Percentiles rank a stretch among this genome's conserved stretches.
Conservation (phyloP, 1,140 invertebrate species). For the Oscheius sp. region DNA sequence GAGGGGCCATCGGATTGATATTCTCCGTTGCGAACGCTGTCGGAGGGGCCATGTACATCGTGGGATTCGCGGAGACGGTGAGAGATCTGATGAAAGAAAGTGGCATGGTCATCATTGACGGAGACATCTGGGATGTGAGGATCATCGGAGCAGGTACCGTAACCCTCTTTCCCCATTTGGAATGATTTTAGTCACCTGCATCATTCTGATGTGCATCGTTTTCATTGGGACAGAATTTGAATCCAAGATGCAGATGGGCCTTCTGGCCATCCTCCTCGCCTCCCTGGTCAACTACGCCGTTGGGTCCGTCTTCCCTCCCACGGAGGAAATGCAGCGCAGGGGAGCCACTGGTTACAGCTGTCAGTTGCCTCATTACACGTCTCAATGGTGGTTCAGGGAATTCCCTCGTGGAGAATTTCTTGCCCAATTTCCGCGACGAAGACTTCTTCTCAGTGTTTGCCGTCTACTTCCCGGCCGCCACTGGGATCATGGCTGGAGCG, state of each 20-base stretch:
- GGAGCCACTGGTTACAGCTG: slow-evolving; percentile 81
- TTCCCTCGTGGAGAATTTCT: slow-evolving; percentile 72
- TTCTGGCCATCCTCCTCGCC: slow-evolving; percentile 80
- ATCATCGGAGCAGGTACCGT: slow-evolving; percentile 65
- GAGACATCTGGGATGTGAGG: slow-evolving; percentile 66
- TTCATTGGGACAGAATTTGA: slow-evolving; percentile 56
- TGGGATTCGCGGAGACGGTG: slow-evolving; percentile 92
- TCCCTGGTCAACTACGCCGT: slow-evolving; percentile 86
- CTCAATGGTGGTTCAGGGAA: slow-evolving; percentile 25
- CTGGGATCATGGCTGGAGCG: slow-evolving; percentile 86
- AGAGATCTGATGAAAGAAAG: not conserved
- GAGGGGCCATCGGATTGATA: slow-evolving; percentile 91
- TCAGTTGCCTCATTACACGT: not conserved
- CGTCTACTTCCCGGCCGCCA: slow-evolving; percentile 94
- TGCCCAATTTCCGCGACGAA: slow-evolving; percentile 70
- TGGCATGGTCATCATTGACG: slow-evolving; percentile 58
- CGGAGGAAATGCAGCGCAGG: slow-evolving; percentile 71
- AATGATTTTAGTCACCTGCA: slow-evolving; percentile 49
- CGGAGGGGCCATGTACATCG: slow-evolving; percentile 93
- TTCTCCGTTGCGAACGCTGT: slow-evolving; percentile 95
- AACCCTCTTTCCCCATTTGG: not conserved
- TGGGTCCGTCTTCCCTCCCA: slow-evolving; percentile 80
- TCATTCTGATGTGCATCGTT: slow-evolving; percentile 51
- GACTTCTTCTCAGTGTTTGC: slow-evolving; percentile 90
- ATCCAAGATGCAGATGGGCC: slow-evolving; percentile 72